Conservation (phyloP, 1,140 invertebrate species). For the Batillaria attramentaria region DNA sequence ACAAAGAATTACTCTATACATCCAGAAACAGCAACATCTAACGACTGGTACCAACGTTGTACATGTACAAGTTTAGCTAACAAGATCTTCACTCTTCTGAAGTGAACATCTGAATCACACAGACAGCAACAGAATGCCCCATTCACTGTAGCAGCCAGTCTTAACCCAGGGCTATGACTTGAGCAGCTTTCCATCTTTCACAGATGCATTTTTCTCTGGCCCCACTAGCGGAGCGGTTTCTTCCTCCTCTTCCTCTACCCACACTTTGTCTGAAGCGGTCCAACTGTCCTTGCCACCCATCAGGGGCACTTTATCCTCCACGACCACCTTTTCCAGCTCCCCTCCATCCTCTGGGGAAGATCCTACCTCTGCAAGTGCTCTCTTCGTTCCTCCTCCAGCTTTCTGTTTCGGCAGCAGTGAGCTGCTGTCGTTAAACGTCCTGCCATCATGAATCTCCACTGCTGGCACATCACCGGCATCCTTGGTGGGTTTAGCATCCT, state of each 20-base stretch:
- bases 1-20: too few species aligned
- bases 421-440: too few species aligned
- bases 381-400: too few species aligned
- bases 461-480: background rate
- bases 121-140: too few species aligned
- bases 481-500: background rate
- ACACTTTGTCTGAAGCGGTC: background rate
- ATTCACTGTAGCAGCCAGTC: too few species aligned
- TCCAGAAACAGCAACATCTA: too few species aligned
- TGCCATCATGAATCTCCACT: background rate
- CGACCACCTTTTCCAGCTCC: background rate
- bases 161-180: background rate
- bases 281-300: background rate
- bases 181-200: background rate
- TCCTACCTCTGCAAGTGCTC: background rate
- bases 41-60: too few species aligned
- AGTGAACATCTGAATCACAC: too few species aligned
- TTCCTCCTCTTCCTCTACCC: conserved; percentile 23
- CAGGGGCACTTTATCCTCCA: conserved; percentile 19
- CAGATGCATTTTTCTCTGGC: background rate
- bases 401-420: background rate
- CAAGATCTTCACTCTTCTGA: too few species aligned
- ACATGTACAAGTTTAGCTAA: too few species aligned
- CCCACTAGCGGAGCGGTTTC: conserved; percentile 21
- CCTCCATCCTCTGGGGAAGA: conserved; percentile 6